Conservation (phyloP, 2,797 vertebrate genomes). For the Poeciliopsis turneri region DNA sequence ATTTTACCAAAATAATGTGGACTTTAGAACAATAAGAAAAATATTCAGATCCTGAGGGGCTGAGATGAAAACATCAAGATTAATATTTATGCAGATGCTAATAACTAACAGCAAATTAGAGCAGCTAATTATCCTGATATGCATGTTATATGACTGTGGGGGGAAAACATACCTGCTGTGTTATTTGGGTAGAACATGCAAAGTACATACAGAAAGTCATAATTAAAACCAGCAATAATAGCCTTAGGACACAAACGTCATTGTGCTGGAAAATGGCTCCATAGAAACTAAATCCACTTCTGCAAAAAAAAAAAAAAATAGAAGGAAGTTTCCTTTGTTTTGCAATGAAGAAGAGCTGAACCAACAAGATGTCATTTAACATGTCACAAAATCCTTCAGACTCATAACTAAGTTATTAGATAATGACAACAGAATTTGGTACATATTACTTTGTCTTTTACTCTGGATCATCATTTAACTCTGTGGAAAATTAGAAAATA, state of each 20-base stretch:
- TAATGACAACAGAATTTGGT: neutral
- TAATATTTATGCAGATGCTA: neutral
- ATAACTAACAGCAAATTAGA: neutral
- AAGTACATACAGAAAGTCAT: neutral
- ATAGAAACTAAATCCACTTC: neutral
- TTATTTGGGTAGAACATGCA: neutral
- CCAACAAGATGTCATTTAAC: neutral
- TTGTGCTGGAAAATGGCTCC: neutral
- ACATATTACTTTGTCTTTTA: neutral
- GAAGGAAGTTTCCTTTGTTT: neutral
- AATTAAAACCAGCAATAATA: neutral
- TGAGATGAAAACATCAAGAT: neutral
- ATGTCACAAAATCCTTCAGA: neutral
- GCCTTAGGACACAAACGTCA: neutral
- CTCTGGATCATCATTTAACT: conserved; percentile 13
- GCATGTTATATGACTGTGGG: neutral
- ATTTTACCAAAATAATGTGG: neutral
- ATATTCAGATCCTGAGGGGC: neutral
- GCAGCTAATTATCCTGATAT: neutral
- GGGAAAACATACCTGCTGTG: neutral
- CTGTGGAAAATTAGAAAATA: conserved; percentile 36
- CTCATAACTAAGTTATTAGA: neutral
- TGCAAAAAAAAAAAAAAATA: neutral
- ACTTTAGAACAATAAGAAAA: neutral
- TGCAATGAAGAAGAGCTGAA: neutral